Base-by-base conservation (phyloP, 2,113 vertebrate species). In the Myiozetetes cayanensis region DNA sequence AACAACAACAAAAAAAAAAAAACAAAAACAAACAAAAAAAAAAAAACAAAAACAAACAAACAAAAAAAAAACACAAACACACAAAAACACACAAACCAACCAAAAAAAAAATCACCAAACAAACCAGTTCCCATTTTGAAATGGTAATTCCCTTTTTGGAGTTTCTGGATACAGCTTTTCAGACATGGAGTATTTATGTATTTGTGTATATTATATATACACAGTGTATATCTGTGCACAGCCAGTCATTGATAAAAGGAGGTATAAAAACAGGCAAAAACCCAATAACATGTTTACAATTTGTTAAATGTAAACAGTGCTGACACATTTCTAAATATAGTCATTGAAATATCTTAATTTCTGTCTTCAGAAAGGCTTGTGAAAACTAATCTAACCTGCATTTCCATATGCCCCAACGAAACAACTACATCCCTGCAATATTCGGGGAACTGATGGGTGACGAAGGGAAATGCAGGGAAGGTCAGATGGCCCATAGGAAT, bases 351-450 rank as follows among this genome's bases (percentile, higher is more conserved):
- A 41, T 33, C 55, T 78, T 88, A 75, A 89, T 61, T 78, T 86
- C 90, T 94, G 33, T 44, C 49, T 95, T 87, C 86, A 94, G 87
- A 75, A 41, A 95, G 85, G n/a, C 67, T 67, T 46, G 39, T 58
- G 89, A 35, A 53, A 71, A 41, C 33, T 4, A 24, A 56, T 10
- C 59, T 18, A 77, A 33, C 12, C 33, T 35, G 68, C 22, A 70
- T 91, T 46, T 82, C 37, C 58, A 23, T 2, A 11, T 10, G 31
- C 30, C 67, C 12, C 1, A 39, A 50, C 43, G 30, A 75, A 72
- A 46, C 43, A 12, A 41, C 50, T 17, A 24, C 72, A 35, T 19
- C 31, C 55, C 31, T 31, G 21, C 25, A 37, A 20, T 1, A 20
- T 15, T 56, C 70, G 39, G 14, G 46, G 7, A 31, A 31, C 22